These are phyloP conservation scores for Zeus faber DNA, from an alignment of 2,113 vertebrate genomes.

Conservation along the genomic window DNA sequence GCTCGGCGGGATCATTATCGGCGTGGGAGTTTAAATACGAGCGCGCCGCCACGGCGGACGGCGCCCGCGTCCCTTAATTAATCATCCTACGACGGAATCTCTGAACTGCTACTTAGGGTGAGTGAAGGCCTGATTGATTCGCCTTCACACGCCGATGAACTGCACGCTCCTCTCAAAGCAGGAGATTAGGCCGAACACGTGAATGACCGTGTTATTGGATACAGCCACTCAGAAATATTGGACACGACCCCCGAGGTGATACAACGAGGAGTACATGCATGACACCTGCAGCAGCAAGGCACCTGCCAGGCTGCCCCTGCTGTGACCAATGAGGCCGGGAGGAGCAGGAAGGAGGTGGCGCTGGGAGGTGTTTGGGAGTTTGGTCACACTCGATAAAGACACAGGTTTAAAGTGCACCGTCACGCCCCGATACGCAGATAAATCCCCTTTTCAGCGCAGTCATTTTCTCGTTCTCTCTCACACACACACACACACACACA, in stretches of 20 bases:
- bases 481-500: no score
- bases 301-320: no score
- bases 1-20: constrained; percentile 45
- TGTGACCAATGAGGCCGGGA: no score
- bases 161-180: constrained; percentile 56
- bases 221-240: constrained; percentile 51
- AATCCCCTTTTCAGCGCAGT: constrained; percentile 8
- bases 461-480: neutral
- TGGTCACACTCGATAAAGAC: no score
- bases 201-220: constrained; percentile 48
- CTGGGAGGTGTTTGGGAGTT: no score
- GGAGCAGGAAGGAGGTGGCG: no score
- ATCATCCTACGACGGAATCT: constrained; percentile 63
- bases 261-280: neutral
- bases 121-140: constrained; percentile 75
- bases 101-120: constrained; percentile 67
- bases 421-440: neutral
- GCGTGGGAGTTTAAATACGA: constrained; percentile 29
- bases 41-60: constrained; percentile 32
- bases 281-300: no score
- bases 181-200: constrained; percentile 62
- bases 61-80: constrained; percentile 62
- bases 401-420: neutral
- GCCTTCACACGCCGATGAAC: constrained; percentile 65
- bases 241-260: constrained; percentile 16